Evolutionary conservation across 2,113 vertebrate species (phyloP).

Genomic region (Hippoglossus stenolepis): DNA sequence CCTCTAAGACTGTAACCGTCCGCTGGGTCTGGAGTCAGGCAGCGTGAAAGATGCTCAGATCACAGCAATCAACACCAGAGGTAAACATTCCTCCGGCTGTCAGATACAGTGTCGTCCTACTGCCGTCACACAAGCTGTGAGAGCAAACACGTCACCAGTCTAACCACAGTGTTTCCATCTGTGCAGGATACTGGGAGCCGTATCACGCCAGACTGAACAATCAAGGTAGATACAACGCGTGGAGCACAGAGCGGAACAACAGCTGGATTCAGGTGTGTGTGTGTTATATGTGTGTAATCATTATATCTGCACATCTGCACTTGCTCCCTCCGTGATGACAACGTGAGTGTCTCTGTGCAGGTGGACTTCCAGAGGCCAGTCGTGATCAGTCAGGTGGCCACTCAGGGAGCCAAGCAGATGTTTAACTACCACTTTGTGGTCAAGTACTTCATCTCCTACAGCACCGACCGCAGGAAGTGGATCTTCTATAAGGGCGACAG

Average conservation of each 20-base stretch:
- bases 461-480: conserved; percentile 89
- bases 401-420: conserved; percentile 90
- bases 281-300: background rate
- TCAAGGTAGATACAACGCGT: conserved; percentile 91
- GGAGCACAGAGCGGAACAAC: conserved; percentile 83
- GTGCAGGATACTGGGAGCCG: conserved; percentile 89
- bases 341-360: conserved; percentile 66
- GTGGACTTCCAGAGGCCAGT: conserved; percentile 92
- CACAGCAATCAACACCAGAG: conserved; percentile 81
- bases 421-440: conserved; percentile 81
- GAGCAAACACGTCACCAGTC: background rate
- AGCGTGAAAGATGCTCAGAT: conserved; percentile 87
- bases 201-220: conserved; percentile 90
- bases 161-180: conserved; percentile 1
- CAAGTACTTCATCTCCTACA: conserved; percentile 89
- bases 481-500: conserved; percentile 89
- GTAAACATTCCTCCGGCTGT: conserved; percentile 71
- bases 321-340: background rate
- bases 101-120: background rate
- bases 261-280: conserved; percentile 89
- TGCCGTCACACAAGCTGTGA: background rate
- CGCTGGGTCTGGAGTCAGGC: conserved; percentile 88
- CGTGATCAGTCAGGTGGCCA: conserved; percentile 91
- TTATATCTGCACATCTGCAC: background rate
- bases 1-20: conserved; percentile 86